Evolutionary conservation across 2,113 vertebrate genomes (phyloP), one percentile per base, ranked within the genome.

Genomic region (Pangasianodon hypophthalmus): DNA sequence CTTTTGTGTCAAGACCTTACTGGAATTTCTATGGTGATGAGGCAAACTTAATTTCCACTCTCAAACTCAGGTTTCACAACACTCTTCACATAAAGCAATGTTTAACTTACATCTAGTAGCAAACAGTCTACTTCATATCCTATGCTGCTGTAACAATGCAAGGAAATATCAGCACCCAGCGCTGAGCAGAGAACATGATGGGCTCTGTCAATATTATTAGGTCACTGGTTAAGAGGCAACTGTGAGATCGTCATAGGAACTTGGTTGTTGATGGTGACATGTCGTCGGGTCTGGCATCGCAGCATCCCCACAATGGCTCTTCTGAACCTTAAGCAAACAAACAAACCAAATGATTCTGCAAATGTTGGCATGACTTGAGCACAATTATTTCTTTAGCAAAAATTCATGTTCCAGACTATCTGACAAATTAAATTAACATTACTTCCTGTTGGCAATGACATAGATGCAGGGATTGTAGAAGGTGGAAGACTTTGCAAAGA

Each of bases 401-500:
- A 73, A 32, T 75, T 54, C 3, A 80, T 64, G 13, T 85, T 85
- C 46, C 88, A 80, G 44, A 86, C 9, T 2, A 67, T 69, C 21
- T 52, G 10, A 56, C 41, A 10, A 46, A 58, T 41, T 5, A 37
- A 4, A 86, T 44, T 71, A 54, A 58, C 24, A 10, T 97, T 95
- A 99, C 98, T 97, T 99, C 94, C 97, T 99, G 95, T 99, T 99
- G 91, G 98, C 97, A 84, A 97, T 92, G 0, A 98, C 98, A 86
- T 99, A 99, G 94, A 99, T 99, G 92, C 98, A 99, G 60, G 98
- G 98, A 91, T 99, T 99, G 94, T 99, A 99, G 93, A 99, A 99
- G 0, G 98, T 99, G 91, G 98, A 99, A 26, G 98, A 99, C 90
- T 99, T 99, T 90, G 98, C 98, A 2, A 99, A 99, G 1, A 99